A percentile compares a stretch with the other conserved stretches of the same genome.
These are phyloP conservation scores for Spizaetus ornatus DNA, from an alignment of 2,113 vertebrate genomes.

Conservation along the genomic window DNA sequence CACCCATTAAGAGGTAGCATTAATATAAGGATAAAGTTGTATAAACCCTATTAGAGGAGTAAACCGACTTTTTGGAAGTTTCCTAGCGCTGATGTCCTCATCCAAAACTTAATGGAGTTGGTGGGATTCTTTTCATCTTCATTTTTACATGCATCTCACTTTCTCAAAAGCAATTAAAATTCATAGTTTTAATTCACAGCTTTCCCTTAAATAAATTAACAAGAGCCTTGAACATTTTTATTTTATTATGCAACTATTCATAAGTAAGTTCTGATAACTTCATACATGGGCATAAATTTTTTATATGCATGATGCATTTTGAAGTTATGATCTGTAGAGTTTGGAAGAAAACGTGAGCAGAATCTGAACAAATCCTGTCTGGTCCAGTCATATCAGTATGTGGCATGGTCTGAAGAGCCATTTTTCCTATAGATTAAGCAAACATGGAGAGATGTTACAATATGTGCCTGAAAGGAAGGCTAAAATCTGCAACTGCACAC, in stretches of 20 bases:
- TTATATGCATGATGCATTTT: background rate
- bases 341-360: background rate
- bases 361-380: background rate
- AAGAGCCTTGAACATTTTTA: background rate
- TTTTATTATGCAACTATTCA: background rate
- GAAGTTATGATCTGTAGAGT: background rate
- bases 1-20: background rate
- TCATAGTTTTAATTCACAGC: background rate
- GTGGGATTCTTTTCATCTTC: background rate
- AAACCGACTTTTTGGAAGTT: background rate
- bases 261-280: background rate
- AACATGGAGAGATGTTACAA: background rate
- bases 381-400: background rate
- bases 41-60: background rate
- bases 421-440: background rate
- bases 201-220: background rate
- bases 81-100: background rate
- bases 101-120: background rate
- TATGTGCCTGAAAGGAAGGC: background rate
- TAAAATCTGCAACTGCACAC: background rate
- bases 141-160: background rate
- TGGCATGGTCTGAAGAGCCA: background rate
- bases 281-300: background rate
- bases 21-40: background rate
- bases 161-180: background rate